Conservation (phyloP, 2,888 invertebrate species). For the Drosophila tripunctata region DNA sequence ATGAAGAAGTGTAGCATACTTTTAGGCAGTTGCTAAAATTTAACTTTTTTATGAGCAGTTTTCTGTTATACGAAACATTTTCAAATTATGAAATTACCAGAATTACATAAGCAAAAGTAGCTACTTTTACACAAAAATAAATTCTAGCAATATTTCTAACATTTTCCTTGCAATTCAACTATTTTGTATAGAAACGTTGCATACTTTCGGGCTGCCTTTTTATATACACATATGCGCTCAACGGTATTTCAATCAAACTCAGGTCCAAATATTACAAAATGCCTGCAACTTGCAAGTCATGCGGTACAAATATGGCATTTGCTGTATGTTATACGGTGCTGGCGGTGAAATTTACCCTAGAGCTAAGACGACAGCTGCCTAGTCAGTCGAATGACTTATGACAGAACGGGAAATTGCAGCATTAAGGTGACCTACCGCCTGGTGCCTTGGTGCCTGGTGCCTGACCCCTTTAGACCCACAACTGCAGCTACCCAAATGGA, state of each 20-base stretch:
- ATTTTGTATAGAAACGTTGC: neutral
- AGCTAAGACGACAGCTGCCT: conserved; percentile 53
- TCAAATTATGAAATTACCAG: no score
- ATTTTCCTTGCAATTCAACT: neutral
- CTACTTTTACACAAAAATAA: neutral
- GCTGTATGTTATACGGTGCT: conserved; percentile 1
- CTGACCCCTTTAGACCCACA: neutral
- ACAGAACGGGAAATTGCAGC: conserved; percentile 59
- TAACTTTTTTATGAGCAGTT: no score
- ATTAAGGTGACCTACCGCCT: conserved; percentile 39
- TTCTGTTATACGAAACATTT: no score
- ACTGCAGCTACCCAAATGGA: conserved; percentile 36
- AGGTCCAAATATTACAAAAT: neutral
- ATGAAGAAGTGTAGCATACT: neutral
- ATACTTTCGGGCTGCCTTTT: neutral
- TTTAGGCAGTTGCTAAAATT: neutral
- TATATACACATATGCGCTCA: neutral
- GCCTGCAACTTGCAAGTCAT: neutral
- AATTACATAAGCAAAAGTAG: no score
- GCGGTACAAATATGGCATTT: conserved; percentile 8
- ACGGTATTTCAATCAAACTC: neutral
- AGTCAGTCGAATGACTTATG: conserved; percentile 62
- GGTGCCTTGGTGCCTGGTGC: neutral
- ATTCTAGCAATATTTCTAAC: neutral
- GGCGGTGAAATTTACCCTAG: neutral